These are phyloP conservation scores for Caerostris extrusa DNA, from an alignment of 1,140 invertebrate genomes.

Conservation along the genomic window DNA sequence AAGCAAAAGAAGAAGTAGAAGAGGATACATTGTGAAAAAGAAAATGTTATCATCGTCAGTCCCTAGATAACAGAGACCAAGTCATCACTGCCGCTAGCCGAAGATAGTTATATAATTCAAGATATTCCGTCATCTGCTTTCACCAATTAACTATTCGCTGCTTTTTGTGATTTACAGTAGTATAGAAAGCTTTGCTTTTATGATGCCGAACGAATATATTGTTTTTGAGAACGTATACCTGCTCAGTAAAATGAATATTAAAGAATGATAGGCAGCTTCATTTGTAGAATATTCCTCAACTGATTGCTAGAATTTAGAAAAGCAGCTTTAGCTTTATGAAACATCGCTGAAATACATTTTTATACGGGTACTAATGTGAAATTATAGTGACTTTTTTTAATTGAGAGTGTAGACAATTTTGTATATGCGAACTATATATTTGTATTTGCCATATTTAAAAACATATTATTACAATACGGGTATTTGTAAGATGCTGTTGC, in stretches of 20 bases:
- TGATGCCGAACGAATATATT: background rate
- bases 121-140: background rate
- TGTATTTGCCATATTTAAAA: background rate
- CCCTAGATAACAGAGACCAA: background rate
- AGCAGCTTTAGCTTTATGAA: too few species aligned
- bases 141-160: background rate
- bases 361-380: too few species aligned
- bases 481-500: background rate
- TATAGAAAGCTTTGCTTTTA: background rate
- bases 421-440: background rate
- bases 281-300: too few species aligned
- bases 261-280: too few species aligned
- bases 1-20: conserved; percentile 32
- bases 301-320: too few species aligned
- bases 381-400: too few species aligned
- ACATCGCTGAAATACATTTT: too few species aligned
- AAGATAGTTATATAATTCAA: background rate
- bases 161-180: background rate
- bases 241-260: too few species aligned
- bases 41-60: background rate
- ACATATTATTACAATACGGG: background rate
- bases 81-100: background rate
- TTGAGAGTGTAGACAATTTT: background rate
- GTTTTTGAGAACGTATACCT: too few species aligned
- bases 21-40: background rate